Percentiles rank a stretch among this genome's conserved stretches.
phyloP scores from a whole-genome alignment of 2,797 vertebrate genomes.

The Passerculus sandwichensis region DNA sequence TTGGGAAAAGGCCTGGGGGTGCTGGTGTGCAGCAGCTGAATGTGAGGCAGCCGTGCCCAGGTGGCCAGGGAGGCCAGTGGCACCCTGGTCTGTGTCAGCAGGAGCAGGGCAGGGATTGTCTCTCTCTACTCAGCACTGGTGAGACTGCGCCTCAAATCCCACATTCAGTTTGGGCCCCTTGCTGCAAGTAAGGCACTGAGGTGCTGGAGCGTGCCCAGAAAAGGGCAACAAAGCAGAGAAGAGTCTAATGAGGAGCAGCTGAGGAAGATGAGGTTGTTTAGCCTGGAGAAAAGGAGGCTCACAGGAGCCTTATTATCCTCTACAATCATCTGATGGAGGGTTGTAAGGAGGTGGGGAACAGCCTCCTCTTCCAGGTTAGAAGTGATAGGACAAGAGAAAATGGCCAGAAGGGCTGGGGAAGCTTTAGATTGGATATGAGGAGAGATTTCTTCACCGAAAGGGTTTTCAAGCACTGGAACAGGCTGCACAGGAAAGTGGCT shows the following conservation, averaged over 20 bases:
- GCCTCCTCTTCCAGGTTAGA: neutral
- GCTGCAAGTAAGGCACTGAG: neutral
- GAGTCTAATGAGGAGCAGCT: neutral
- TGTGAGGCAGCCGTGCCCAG: neutral
- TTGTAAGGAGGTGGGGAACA: neutral
- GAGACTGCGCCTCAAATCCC: neutral
- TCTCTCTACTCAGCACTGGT: neutral
- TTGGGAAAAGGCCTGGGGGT: neutral
- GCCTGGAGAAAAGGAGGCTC: neutral
- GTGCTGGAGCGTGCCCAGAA: accelerated
- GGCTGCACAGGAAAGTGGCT: neutral
- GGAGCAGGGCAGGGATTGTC: neutral
- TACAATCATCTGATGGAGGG: neutral
- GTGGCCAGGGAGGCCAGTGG: neutral
- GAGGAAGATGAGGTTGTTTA: neutral
- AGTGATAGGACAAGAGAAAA: neutral
- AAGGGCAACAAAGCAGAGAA: neutral
- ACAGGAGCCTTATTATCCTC: neutral
- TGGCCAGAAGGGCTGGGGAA: neutral
- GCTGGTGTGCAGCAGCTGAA: neutral
- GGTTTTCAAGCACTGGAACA: neutral
- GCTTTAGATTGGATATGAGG: neutral
- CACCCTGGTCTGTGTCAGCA: neutral
- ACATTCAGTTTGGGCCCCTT: neutral
- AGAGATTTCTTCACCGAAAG: neutral